phyloP scores from a whole-genome alignment of 2,113 vertebrate species.

The Tragulus kanchil region DNA sequence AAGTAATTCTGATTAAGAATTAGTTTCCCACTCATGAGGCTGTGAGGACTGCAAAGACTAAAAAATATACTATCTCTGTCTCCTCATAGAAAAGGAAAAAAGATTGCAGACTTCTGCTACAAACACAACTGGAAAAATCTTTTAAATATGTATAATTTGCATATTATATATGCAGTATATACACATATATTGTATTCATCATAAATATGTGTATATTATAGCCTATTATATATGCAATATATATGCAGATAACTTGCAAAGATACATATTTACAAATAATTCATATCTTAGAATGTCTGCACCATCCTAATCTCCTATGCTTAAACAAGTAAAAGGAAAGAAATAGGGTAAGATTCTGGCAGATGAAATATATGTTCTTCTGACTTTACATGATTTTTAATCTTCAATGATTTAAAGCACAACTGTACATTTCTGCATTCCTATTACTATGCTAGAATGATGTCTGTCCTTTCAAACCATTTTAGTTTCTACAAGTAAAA shows the following conservation, averaged over 20 bases:
- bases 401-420: not conserved
- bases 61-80: not conserved
- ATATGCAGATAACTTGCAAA: not conserved
- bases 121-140: not conserved
- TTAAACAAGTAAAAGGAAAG: conserved; percentile 23
- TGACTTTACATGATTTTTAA: not conserved
- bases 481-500: not conserved
- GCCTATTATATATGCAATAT: too few relatives aligned
- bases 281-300: not conserved
- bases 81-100: not conserved
- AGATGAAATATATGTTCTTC: conserved; percentile 21
- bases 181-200: too few relatives aligned
- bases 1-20: not conserved
- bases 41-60: not conserved
- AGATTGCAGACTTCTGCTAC: not conserved
- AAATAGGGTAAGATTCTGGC: not conserved
- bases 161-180: too few relatives aligned
- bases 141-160: not conserved
- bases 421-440: not conserved
- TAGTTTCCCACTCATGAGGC: not conserved
- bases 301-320: not conserved
- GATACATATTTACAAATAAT: not conserved
- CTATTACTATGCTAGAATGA: not conserved
- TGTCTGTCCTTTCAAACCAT: not conserved
- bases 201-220: too few relatives aligned